Evolutionary conservation across 2,888 invertebrate genomes (phyloP), one percentile per base, ranked within the genome.

Genomic region (Cartodere bifasciata): DNA sequence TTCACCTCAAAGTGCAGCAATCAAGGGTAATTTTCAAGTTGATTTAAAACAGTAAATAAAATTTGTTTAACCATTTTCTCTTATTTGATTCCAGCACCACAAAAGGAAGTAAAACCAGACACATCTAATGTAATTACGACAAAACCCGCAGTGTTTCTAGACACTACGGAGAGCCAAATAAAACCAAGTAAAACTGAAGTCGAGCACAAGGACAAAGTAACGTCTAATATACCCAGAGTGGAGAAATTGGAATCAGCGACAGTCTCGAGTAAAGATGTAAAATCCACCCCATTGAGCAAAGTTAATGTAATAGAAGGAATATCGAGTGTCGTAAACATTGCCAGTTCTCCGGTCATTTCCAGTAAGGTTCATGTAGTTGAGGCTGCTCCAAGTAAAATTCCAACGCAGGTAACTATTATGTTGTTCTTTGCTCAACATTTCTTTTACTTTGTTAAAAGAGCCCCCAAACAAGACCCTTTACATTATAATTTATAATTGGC

Each of bases 1-100:
- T 60, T 90, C 88, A 1, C 91, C 91, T 0, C 80, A 87, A 47
- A 87, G 84, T 47, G 75, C 82, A 13, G 75, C 75, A 21, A 75
- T 79, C 14, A 61, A 72, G 54, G 78, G 81, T 78, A 39, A 35
- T 37, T 38, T 36, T 23, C 9, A 28, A 26, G 26, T 27, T 9
- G 13, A 25, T 10, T 28, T 26, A 9, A 11, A n/a, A n/a, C n/a
- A n/a, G n/a, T n/a, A n/a, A n/a, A n/a, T n/a, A n/a, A n/a, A 42
- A 34, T 28, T 32, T 23, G 26, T 16, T 12, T 28, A 28, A 30
- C 13, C n/a, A n/a, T 30, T n/a, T n/a, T 14, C 7, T 22, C 16
- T 23, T 33, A 34, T 24, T 14, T 28, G 12, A 29, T 42, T 41
- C 26, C 36, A 44, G 44, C 37, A 30, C 21, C 36, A 5, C 39